Base-by-base conservation (phyloP, 1,140 invertebrate species). In the Aphidius ervi region DNA sequence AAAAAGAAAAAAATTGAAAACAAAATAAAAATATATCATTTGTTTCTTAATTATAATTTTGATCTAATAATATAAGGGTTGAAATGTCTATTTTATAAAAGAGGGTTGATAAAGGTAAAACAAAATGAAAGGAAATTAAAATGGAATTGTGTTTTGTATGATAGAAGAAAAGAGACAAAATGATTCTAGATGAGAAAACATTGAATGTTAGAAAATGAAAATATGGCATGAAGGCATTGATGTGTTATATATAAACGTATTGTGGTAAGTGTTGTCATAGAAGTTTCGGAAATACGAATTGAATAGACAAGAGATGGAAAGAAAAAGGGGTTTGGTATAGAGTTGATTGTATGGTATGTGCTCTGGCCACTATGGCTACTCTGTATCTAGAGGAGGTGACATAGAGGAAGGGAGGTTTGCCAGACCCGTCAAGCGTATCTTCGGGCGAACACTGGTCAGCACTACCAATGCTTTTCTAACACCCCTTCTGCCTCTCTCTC, bases 391-490 rank as follows among this genome's bases (percentile, higher is more conserved):
- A 68, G 65, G 67, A 68, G 69, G 73, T 75, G 71, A 74, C 69
- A 68, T 65, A 41, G n/a, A 6, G 52, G n/a, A 40, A 40, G 40
- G 10, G 52, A n/a, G 67, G 68, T 72, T 58, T 69, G 62, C 66
- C 65, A 67, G 68, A 67, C 75, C 70, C 74, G 74, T 77, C 75
- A 73, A 75, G 67, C 75, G 71, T 76, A 74, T 75, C 75, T 77
- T 76, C 69, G 70, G 69, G 61, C 64, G 72, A 77, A 74, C 72
- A 72, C 68, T 69, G 74, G 72, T 72, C 74, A 74, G 73, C 74
- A 74, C 73, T 76, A 73, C 56, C 20, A 54, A 67, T 43, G 65
- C 62, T 62, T 68, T 69, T 65, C 67, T 65, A 61, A 64, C 63
- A 61, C 58, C 47, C 42, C 58, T 49, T 67, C 67, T 63, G 56